Conservation (phyloP, 2,888 invertebrate genomes). For the Drosophila algonquin region DNA sequence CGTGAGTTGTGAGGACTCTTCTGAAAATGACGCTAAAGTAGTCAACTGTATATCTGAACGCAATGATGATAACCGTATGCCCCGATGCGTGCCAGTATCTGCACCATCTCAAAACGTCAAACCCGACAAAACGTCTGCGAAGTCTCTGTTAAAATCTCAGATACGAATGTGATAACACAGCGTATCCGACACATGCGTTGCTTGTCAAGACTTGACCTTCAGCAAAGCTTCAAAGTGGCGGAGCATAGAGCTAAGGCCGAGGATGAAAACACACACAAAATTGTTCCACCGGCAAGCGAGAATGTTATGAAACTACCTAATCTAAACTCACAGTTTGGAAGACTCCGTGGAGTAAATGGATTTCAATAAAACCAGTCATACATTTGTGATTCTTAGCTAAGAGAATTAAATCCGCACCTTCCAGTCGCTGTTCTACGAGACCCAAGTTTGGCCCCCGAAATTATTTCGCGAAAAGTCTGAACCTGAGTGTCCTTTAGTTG, state of each 20-base stretch:
- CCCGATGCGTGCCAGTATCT: background rate
- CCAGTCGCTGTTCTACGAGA: background rate
- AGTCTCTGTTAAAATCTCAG: too few species aligned
- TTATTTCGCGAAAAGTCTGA: background rate
- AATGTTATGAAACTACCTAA: too few species aligned
- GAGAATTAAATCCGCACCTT: background rate
- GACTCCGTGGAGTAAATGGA: too few species aligned
- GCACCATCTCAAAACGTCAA: background rate
- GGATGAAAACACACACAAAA: background rate
- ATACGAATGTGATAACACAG: background rate
- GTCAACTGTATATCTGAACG: too few species aligned
- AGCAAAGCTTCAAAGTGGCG: background rate
- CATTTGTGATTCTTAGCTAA: background rate
- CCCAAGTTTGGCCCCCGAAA: background rate
- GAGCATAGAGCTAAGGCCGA: background rate
- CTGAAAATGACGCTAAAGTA: background rate
- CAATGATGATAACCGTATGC: too few species aligned
- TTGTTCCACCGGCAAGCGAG: background rate
- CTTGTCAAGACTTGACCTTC: background rate
- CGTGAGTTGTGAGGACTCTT: background rate
- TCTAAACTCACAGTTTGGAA: too few species aligned
- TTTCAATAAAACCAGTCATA: background rate
- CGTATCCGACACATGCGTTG: background rate
- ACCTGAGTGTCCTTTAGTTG: conserved; percentile 18
- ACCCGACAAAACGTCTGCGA: background rate